Conservation (phyloP, 1,140 invertebrate genomes). For the Listronotus bonariensis region DNA sequence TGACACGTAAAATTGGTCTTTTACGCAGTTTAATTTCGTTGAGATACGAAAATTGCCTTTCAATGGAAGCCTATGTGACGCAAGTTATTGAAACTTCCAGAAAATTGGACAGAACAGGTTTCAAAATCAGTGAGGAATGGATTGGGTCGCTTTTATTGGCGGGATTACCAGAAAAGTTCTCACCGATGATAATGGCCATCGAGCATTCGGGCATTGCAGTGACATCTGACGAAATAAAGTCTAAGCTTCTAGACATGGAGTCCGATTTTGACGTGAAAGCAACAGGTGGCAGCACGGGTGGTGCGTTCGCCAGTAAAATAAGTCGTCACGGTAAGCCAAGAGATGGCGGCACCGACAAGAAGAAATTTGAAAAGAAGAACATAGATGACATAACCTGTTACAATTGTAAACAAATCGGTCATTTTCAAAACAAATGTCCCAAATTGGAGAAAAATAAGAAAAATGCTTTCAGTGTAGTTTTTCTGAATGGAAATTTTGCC, state of each 20-base stretch:
- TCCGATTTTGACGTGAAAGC: not conserved
- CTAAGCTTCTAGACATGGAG: conserved; percentile 32
- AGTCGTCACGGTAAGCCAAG: not conserved
- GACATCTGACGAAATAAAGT: conserved; percentile 32
- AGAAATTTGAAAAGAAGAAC: not conserved
- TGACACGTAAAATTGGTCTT: conserved; percentile 33
- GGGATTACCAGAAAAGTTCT: conserved; percentile 45
- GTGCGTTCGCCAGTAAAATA: conserved; percentile 16
- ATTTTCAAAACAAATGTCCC: conserved; percentile 24
- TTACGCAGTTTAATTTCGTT: conserved; percentile 39
- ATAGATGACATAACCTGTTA: conserved; percentile 18
- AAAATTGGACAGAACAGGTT: conserved; percentile 40
- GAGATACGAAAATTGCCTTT: conserved; percentile 34
- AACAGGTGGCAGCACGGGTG: no score
- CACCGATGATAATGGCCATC: conserved; percentile 31
- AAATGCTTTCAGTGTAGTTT: conserved; percentile 23
- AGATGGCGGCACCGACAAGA: conserved; percentile 2
- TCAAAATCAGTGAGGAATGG: conserved; percentile 38
- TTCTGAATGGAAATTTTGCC: conserved; percentile 37
- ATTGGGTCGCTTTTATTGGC: conserved; percentile 37
- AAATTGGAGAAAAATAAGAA: not conserved
- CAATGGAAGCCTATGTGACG: conserved; percentile 39
- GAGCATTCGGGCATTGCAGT: conserved; percentile 35
- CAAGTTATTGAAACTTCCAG: conserved; percentile 39
- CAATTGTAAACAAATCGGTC: conserved; percentile 31